Evolutionary conservation across 2,113 vertebrate genomes (phyloP), one percentile per base, ranked within the genome.

Genomic region (Grammomys dolichurus): DNA sequence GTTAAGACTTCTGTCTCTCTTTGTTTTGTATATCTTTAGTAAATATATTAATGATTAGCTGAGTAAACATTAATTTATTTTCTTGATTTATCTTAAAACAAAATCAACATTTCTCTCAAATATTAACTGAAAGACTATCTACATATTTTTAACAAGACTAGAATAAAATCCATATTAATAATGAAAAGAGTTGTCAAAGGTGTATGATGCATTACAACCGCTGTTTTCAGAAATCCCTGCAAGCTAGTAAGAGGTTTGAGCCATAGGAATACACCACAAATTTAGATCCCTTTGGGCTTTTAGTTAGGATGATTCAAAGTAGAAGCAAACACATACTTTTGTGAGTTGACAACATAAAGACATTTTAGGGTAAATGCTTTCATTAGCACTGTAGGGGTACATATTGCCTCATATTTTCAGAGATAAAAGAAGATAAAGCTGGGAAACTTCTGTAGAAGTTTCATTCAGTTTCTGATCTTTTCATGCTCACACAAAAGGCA

Each of bases 391-490:
- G 43, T 31, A 92, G 72, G 2, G 10, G 33, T 89, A 70, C 51
- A 16, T 28, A 95, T 31, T 91, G 51, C 1, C 43, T 93, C n/a
- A 65, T 78, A 58, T 90, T 78, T 77, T 80, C 43, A 86, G 36
- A 89, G 86, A 78, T 51, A 60, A 28, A 91, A 95, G 24, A 85
- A 90, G 36, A 51, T 10, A 91, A 70, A 81, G 56, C 31, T 48
- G 73, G 20, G 26, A 72, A 51, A 19, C 9, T 65, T 20, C 6
- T 7, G 1, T 2, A n/a, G 6, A 13, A 86, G 67, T 58, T 89
- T 84, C 24, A 84, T 3, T 70, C 67, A 7, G 28, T 76, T 95
- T 8, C 76, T 56, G 40, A 78, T 16, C 20, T 70, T 86, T 91
- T 73, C 24, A 94, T 22, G 91, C n/a, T 60, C 56, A 28, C 75